A percentile compares a stretch with the other conserved stretches of the same genome.
Conservation (phyloP, 2,888 invertebrate genomes). For the Meiosimyza decipiens region DNA sequence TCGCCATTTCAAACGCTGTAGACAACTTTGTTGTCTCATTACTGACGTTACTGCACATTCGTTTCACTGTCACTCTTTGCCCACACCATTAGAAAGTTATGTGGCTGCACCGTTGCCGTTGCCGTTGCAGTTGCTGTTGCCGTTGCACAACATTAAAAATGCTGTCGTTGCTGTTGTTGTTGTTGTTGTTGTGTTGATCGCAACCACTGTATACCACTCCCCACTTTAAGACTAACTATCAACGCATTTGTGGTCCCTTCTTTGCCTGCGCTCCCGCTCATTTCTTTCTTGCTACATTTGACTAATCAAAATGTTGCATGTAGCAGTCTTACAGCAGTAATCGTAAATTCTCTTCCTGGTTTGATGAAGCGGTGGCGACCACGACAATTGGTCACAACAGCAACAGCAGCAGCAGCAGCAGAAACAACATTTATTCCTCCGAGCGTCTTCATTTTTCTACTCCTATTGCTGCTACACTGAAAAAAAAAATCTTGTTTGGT, state of each 20-base stretch:
- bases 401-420: constrained; percentile 4
- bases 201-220: constrained; percentile 20
- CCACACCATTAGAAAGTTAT: constrained; percentile 33
- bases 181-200: constrained; percentile 29
- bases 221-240: background rate
- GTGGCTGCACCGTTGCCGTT: constrained; percentile 19
- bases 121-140: constrained; percentile 10
- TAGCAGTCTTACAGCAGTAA: constrained; percentile 29
- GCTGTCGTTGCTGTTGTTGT: constrained; percentile 23
- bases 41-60: background rate
- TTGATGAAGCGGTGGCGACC: constrained; percentile 26
- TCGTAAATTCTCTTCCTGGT: constrained; percentile 62
- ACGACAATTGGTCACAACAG: constrained; percentile 3
- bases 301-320: constrained; percentile 32
- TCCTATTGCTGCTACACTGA: no score
- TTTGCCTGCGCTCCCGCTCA: no score
- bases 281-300: no score
- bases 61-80: background rate
- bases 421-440: background rate
- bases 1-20: background rate
- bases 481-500: no score
- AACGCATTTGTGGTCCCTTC: no score
- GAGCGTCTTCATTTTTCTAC: constrained; percentile 43
- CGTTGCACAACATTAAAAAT: background rate
- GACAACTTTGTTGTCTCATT: no score